phyloP scores from a whole-genome alignment of 2,888 invertebrate species.

The Anoplius nigerrimus region DNA sequence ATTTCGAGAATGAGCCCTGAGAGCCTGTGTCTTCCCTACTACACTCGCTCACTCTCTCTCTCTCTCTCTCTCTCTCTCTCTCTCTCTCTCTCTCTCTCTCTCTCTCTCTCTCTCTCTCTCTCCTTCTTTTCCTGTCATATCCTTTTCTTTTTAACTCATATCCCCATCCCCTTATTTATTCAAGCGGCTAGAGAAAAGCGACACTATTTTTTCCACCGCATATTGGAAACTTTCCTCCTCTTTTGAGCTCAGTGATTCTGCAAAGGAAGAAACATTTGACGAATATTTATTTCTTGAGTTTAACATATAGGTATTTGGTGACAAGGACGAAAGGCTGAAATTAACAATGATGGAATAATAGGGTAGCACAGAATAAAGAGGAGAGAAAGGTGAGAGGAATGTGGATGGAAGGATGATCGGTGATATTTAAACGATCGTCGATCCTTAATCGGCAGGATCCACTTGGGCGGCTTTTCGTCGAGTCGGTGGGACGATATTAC shows the following conservation, averaged over 20 bases:
- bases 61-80: background rate
- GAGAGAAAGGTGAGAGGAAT: conserved; percentile 40
- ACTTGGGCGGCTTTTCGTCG: conserved; percentile 52
- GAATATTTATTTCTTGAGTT: no score
- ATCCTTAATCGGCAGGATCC: conserved; percentile 43
- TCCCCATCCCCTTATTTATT: no score
- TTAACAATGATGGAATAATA: no score
- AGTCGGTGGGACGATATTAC: conserved; percentile 25
- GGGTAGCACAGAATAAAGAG: background rate
- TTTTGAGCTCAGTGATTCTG: background rate
- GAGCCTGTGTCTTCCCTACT: no score
- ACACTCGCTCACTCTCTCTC: no score
- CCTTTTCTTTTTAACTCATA: no score
- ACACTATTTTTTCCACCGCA: background rate
- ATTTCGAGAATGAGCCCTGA: conserved; percentile 41
- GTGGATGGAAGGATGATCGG: conserved; percentile 59
- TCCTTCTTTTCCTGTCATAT: no score
- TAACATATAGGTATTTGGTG: no score
- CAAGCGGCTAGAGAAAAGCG: background rate
- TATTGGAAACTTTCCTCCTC: background rate
- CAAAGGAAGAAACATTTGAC: no score
- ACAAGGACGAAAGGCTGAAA: no score
- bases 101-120: no score
- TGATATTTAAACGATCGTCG: conserved; percentile 56
- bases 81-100: no score